phyloP scores from a whole-genome alignment of 2,797 vertebrate genomes.

The Danio kyathit region DNA sequence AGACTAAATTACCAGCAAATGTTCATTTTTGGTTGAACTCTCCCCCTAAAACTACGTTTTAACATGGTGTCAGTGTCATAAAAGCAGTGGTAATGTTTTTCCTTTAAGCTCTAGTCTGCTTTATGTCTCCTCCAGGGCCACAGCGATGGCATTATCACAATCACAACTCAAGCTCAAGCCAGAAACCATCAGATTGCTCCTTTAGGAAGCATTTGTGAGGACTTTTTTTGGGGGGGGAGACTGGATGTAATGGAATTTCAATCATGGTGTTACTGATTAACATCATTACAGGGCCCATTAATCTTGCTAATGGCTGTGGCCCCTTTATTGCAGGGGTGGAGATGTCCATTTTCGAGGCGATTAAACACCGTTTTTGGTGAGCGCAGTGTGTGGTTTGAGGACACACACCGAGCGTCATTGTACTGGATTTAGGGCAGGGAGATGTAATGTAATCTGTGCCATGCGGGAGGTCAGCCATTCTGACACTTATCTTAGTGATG shows the following conservation, averaged over 20 bases:
- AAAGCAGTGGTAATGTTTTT: neutral
- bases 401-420: conserved; percentile 17
- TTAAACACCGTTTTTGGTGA: conserved; percentile 72
- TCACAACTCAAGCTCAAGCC: conserved; percentile 43
- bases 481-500: conserved; percentile 17
- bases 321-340: conserved; percentile 76
- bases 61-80: neutral
- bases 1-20: too few species aligned
- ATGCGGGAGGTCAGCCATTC: conserved; percentile 8
- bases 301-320: conserved; percentile 78
- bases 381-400: conserved; percentile 19
- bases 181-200: conserved; percentile 40
- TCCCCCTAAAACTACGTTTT: neutral
- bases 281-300: conserved; percentile 79
- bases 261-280: conserved; percentile 76
- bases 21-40: too few species aligned
- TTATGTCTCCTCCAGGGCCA: conserved; percentile 11
- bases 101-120: neutral
- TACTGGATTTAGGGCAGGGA: conserved; percentile 12
- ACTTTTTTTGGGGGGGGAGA: conserved; percentile 29
- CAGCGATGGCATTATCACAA: conserved; percentile 39
- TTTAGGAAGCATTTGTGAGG: conserved; percentile 52
- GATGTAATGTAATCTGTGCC: neutral
- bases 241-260: conserved; percentile 73
- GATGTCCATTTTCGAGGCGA: conserved; percentile 76